Evolutionary conservation across 2,797 vertebrate genomes (phyloP).

Genomic region (Malurus splendens): DNA sequence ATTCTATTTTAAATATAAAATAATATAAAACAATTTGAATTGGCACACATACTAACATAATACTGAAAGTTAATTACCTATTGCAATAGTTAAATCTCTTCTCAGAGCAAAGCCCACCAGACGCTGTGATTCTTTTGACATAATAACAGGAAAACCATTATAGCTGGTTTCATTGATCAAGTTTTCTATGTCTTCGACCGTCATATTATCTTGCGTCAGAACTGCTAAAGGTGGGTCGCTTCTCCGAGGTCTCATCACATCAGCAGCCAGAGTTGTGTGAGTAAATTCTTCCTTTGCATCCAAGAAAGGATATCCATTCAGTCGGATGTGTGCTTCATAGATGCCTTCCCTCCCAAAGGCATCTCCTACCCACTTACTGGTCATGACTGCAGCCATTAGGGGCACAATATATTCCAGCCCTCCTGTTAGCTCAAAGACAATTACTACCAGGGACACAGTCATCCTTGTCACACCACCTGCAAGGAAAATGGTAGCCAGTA

Average conservation of each 20-base stretch:
- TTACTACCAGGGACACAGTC: slow-evolving; percentile 97
- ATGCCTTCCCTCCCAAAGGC: slow-evolving; percentile 97
- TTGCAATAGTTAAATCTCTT: slow-evolving; percentile 97
- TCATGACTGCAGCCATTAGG: slow-evolving; percentile 98
- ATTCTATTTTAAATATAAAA: not conserved
- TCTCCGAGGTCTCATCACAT: slow-evolving; percentile 94
- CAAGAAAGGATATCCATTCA: slow-evolving; percentile 97
- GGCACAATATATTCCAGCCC: slow-evolving; percentile 98
- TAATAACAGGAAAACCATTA: slow-evolving; percentile 97
- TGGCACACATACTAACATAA: not conserved
- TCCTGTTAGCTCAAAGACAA: slow-evolving; percentile 96
- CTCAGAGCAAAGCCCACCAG: slow-evolving; percentile 95
- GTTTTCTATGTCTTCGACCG: slow-evolving; percentile 91
- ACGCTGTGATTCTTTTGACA: slow-evolving; percentile 96
- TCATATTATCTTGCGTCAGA: slow-evolving; percentile 95
- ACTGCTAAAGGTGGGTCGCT: slow-evolving; percentile 89
- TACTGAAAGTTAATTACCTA: slow-evolving; percentile 73
- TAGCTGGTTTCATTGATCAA: slow-evolving; percentile 93
- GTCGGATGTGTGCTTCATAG: slow-evolving; percentile 95
- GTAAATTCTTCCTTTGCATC: slow-evolving; percentile 98
- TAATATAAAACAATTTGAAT: not conserved
- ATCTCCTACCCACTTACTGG: slow-evolving; percentile 99
- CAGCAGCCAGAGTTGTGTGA: slow-evolving; percentile 91
- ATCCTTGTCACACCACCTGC: slow-evolving; percentile 97
- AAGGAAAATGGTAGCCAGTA: not conserved